Base-by-base conservation (phyloP, 2,113 vertebrate species). In the Heloderma charlesbogerti region DNA sequence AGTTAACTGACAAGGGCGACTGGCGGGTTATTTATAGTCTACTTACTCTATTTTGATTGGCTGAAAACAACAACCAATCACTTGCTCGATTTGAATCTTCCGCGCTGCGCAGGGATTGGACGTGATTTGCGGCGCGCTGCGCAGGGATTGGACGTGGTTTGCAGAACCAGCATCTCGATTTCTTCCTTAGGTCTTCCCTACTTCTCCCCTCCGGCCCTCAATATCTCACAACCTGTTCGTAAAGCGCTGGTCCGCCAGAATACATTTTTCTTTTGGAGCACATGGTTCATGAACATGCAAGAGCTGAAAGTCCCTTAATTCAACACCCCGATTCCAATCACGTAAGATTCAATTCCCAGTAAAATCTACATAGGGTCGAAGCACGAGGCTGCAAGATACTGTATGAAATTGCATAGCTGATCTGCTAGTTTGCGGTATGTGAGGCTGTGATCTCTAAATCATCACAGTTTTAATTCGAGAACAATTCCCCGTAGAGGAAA, bases 1-100 rank as follows among this genome's bases (percentile, higher is more conserved):
- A 31, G 1, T 15, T 0, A 1, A 25, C 9, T 0, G 1, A 18
- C 12, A 12, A 3, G 3, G 0, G 16, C 37, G 0, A 20, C 4
- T 0, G 10, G 51, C 27, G 16, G 7, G 3, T 2, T 84, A 84
- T 89, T 89, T 89, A 89, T 89, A 74, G 16, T 7, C 27, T 63
- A 20, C 48, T 84, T 25, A 29, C 80, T 34, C 37, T 3, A 18
- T 16, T 75, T 31, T 60, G 67, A 89, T 89, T 89, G 88, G 88
- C 0, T 63, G 63, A 45, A 0, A 34, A 3, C 20, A 34, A 12
- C 10, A 71, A 40, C 79, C 88, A 89, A 74, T 83, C 88, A 57
- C n/a, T 81, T 54, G 25, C 15, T 27, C 15, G 3, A 7, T 72
- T 89, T 72, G 34, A 89, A 89, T 43, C 18, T 82, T 9, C 78